These are phyloP conservation scores for Lagorchestes hirsutus DNA, from an alignment of 2,797 vertebrate species.

Conservation along the genomic window DNA sequence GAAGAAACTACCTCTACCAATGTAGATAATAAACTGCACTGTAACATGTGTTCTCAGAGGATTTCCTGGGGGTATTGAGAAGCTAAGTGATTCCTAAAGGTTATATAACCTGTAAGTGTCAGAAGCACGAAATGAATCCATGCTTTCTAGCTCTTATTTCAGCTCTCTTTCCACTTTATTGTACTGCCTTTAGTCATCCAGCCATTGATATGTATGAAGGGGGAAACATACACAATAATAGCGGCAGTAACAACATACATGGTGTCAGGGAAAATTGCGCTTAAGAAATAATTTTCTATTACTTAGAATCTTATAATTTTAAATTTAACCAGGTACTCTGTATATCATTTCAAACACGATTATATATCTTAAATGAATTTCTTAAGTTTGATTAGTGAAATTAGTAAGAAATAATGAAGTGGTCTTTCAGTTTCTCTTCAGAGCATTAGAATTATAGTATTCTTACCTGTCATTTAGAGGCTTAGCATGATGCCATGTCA, in stretches of 20 bases:
- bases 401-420: neutral
- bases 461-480: neutral
- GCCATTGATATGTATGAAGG: neutral
- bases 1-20: neutral
- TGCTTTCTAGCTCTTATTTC: neutral
- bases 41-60: neutral
- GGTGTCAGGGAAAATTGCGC: neutral
- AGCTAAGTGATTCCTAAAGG: neutral
- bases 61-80: neutral
- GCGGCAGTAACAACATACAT: neutral
- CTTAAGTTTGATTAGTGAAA: neutral
- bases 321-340: neutral
- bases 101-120: neutral
- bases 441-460: neutral
- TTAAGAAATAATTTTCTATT: neutral
- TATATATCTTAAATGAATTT: neutral
- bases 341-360: neutral
- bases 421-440: neutral
- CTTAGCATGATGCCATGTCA: neutral
- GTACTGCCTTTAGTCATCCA: neutral
- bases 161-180: neutral
- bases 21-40: neutral
- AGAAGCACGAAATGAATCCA: neutral
- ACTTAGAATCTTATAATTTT: neutral
- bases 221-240: neutral